phyloP scores from a whole-genome alignment of 2,888 invertebrate species.

The Saturnia japonica region DNA sequence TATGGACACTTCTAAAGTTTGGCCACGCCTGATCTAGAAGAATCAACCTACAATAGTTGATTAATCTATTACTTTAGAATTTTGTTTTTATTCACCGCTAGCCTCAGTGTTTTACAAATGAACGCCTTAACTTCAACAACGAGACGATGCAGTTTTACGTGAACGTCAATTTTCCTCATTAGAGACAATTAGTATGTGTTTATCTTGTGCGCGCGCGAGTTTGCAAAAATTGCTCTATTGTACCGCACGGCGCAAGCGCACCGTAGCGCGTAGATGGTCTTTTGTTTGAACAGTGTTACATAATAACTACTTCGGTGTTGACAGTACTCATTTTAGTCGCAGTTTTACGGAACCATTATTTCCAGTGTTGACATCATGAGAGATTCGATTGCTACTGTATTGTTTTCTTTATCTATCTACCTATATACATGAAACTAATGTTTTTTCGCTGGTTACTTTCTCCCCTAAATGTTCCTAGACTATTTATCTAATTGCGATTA shows the following conservation, averaged over 20 bases:
- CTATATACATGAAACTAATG: too few relatives aligned
- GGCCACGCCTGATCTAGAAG: too few relatives aligned
- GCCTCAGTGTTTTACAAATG: neutral
- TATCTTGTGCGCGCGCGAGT: constrained; percentile 22
- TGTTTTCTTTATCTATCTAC: too few relatives aligned
- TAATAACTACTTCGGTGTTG: neutral
- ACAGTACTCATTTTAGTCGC: neutral
- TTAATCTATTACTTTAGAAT: neutral
- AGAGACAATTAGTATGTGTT: constrained; percentile 26
- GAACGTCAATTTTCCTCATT: constrained; percentile 14
- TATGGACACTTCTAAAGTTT: too few relatives aligned
- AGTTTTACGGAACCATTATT: neutral
- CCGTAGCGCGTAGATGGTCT: neutral
- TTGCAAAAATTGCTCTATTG: constrained; percentile 9
- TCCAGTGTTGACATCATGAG: neutral
- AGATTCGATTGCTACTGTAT: neutral
- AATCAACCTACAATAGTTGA: neutral
- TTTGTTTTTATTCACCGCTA: neutral
- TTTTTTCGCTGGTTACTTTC: too few relatives aligned
- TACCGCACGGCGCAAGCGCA: neutral
- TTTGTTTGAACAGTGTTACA: constrained; percentile 1
- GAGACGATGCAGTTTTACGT: neutral
- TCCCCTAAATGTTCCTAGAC: too few relatives aligned
- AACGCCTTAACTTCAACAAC: neutral
- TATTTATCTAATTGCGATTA: too few relatives aligned